These are phyloP conservation scores for Patagioenas fasciata DNA, from an alignment of 2,113 vertebrate genomes.

Conservation along the genomic window DNA sequence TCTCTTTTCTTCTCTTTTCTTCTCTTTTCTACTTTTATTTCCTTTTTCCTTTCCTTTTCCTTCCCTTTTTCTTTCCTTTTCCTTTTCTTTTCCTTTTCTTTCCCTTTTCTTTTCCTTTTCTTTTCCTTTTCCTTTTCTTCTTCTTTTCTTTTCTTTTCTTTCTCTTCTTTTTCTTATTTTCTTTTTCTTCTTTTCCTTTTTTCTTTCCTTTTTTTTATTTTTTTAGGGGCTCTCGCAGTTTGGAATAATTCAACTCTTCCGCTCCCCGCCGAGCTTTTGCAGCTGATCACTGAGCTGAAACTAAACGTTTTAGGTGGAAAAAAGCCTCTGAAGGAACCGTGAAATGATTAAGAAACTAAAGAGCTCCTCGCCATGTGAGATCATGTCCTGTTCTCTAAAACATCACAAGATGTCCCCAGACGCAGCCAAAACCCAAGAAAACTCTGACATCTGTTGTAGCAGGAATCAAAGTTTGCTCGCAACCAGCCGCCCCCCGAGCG, in stretches of 20 bases:
- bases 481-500: neutral
- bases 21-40: neutral
- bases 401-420: constrained; percentile 83
- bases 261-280: constrained; percentile 94
- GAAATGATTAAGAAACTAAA: constrained; percentile 98
- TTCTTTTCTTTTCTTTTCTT: fast-evolving
- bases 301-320: constrained; percentile 99
- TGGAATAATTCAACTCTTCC: constrained; percentile 98
- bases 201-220: constrained; percentile 43
- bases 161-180: fast-evolving
- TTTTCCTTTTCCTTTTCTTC: fast-evolving
- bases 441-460: constrained; percentile 78
- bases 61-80: neutral
- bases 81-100: neutral
- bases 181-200: neutral
- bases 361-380: constrained; percentile 93
- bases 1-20: neutral
- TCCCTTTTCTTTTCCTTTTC: fast-evolving
- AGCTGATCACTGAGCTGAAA: constrained; percentile 99
- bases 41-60: neutral
- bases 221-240: constrained; percentile 82
- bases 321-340: constrained; percentile 93
- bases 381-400: constrained; percentile 88
- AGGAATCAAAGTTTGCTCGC: constrained; percentile 54
- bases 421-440: constrained; percentile 79